Percentiles rank a stretch among this genome's conserved stretches.
Evolutionary conservation across 2,888 invertebrate species (phyloP).

Genomic region (Cheilosia soror): DNA sequence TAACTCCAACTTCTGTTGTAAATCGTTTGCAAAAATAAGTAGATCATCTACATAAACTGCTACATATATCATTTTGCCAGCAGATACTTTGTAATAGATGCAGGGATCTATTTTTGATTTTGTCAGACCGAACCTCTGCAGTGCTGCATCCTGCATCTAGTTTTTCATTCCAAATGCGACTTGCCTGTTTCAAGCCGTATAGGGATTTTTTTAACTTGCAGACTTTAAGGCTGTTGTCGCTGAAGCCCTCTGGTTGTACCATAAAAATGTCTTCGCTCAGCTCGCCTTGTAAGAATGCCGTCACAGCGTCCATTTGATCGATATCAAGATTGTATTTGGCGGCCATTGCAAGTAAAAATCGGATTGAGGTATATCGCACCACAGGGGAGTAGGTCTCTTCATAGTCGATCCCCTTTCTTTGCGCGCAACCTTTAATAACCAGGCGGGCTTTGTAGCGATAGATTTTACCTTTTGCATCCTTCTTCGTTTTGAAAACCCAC

Average conservation of each 20-base stretch:
- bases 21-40: too few relatives aligned
- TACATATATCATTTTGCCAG: too few relatives aligned
- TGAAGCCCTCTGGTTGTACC: constrained; percentile 8
- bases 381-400: too few relatives aligned
- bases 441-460: too few relatives aligned
- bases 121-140: not conserved
- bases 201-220: constrained; percentile 27
- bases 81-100: not conserved
- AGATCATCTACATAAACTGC: too few relatives aligned
- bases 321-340: not conserved
- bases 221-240: not conserved
- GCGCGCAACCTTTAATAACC: too few relatives aligned
- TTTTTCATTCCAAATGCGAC: constrained; percentile 21
- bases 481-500: too few relatives aligned
- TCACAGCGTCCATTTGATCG: constrained; percentile 26
- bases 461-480: too few relatives aligned
- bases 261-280: constrained; percentile 13
- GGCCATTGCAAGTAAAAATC: constrained; percentile 17
- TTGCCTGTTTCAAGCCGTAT: constrained; percentile 29
- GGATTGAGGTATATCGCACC: constrained; percentile 3
- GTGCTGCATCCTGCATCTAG: constrained; percentile 1
- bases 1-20: too few relatives aligned
- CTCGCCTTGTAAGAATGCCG: too few relatives aligned
- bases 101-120: constrained; percentile 1
- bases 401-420: too few relatives aligned